A percentile compares a stretch with the other conserved stretches of the same genome.
phyloP scores from a whole-genome alignment of 2,797 vertebrate genomes.

The Gymnothorax reevesii region DNA sequence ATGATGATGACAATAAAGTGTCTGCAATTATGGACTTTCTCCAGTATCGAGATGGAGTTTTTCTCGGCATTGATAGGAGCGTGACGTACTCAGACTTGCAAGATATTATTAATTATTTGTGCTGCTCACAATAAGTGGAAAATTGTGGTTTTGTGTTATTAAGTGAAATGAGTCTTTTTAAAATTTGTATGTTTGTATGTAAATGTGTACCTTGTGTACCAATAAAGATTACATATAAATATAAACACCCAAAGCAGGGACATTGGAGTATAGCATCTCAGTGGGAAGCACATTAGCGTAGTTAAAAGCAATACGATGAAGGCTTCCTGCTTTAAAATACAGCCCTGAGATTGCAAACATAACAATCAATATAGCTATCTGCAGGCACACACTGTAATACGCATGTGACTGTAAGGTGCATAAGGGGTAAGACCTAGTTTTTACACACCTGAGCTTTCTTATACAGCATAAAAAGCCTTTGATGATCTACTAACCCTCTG shows the following conservation, averaged over 20 bases:
- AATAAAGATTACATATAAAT: too few species aligned
- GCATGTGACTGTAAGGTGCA: not conserved
- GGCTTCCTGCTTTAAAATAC: constrained; percentile 17
- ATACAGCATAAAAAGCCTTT: not conserved
- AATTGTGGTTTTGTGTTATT: too few species aligned
- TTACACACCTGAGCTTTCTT: not conserved
- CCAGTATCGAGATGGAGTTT: too few species aligned
- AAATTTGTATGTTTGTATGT: too few species aligned
- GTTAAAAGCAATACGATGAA: constrained; percentile 13
- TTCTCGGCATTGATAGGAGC: too few species aligned
- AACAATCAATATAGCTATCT: not conserved
- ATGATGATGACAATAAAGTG: too few species aligned
- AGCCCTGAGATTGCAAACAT: constrained; percentile 3
- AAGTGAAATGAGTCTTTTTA: too few species aligned
- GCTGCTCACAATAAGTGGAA: too few species aligned
- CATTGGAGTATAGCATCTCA: constrained; percentile 8
- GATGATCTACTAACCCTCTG: not conserved
- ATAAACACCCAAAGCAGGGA: constrained; percentile 16
- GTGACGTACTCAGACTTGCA: too few species aligned
- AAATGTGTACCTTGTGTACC: too few species aligned
- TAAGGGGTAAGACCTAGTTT: not conserved
- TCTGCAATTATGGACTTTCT: too few species aligned
- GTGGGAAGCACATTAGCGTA: constrained; percentile 12
- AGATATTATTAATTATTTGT: too few species aligned
- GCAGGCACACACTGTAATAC: constrained; percentile 3